A percentile compares a stretch with the other conserved stretches of the same genome.
Conservation (phyloP, 1,140 invertebrate species). For the Chlorops oryzae region DNA sequence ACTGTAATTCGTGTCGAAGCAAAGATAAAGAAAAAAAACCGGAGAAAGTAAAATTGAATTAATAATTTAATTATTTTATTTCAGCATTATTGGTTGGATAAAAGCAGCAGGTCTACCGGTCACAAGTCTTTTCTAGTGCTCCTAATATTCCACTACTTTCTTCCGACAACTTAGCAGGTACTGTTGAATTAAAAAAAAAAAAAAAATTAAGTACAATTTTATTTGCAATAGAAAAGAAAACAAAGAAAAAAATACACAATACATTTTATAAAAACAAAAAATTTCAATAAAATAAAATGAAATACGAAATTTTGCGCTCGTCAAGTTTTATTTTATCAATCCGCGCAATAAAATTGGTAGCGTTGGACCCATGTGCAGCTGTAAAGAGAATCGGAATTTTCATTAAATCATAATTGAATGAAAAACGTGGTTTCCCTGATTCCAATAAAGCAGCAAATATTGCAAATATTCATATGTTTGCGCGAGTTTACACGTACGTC, state of each 20-base stretch:
- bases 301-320: not conserved
- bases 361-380: conserved; percentile 42
- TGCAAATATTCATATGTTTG: not conserved
- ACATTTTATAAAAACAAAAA: conserved; percentile 7
- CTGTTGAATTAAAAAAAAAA: conserved; percentile 26
- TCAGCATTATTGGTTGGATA: conserved; percentile 65
- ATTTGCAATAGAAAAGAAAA: not conserved
- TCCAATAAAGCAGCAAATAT: not conserved
- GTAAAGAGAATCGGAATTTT: not conserved
- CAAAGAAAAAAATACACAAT: conserved; percentile 13
- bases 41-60: too few species aligned
- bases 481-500: too few species aligned
- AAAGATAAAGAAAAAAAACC: too few species aligned
- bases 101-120: conserved; percentile 66
- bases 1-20: too few species aligned
- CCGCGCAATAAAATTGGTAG: conserved; percentile 32
- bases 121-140: conserved; percentile 67
- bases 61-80: too few species aligned
- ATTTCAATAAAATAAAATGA: not conserved
- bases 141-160: conserved; percentile 69
- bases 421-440: too few species aligned
- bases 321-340: conserved; percentile 8
- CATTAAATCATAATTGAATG: too few species aligned
- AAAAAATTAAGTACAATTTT: conserved; percentile 5
- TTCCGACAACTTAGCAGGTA: conserved; percentile 58